Percentiles rank a stretch among this genome's conserved stretches.
These are phyloP conservation scores for Abrostola triplasia DNA, from an alignment of 2,888 invertebrate genomes.

Conservation along the genomic window DNA sequence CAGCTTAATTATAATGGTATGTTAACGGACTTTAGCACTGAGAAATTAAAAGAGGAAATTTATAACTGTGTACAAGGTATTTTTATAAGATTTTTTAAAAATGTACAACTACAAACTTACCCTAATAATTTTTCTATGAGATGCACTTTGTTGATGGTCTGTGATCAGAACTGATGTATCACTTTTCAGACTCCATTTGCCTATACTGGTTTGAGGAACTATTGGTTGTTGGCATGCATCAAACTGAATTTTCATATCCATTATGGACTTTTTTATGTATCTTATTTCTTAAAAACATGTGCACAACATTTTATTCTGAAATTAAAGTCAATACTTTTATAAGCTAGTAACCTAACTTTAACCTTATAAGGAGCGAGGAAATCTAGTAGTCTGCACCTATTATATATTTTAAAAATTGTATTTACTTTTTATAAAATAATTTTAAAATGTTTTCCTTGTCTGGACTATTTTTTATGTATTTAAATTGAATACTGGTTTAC, in stretches of 20 bases:
- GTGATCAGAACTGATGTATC: conserved; percentile 60
- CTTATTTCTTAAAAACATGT: conserved; percentile 20
- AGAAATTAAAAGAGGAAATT: neutral
- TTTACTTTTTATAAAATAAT: too few relatives aligned
- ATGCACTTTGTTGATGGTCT: conserved; percentile 63
- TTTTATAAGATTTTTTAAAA: neutral
- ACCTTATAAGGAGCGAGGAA: too few relatives aligned
- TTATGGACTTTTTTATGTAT: conserved; percentile 46
- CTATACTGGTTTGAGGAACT: conserved; percentile 40
- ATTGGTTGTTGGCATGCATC: conserved; percentile 32
- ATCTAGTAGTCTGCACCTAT: too few relatives aligned
- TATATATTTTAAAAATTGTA: too few relatives aligned
- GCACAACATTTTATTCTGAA: conserved; percentile 37
- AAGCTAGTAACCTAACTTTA: too few relatives aligned
- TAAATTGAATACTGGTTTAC: too few relatives aligned
- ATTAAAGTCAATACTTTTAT: neutral
- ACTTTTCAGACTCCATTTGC: conserved; percentile 59
- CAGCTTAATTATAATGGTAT: neutral
- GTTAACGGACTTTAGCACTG: too few relatives aligned
- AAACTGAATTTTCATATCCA: conserved; percentile 59
- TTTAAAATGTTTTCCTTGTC: too few relatives aligned
- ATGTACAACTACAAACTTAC: conserved; percentile 59
- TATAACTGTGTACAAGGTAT: neutral
- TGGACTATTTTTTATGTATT: too few relatives aligned
- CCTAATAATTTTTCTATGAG: conserved; percentile 79